A percentile compares a stretch with the other conserved stretches of the same genome.
Conservation (phyloP, 2,797 vertebrate species). For the Sebastiscus albofasciatus region DNA sequence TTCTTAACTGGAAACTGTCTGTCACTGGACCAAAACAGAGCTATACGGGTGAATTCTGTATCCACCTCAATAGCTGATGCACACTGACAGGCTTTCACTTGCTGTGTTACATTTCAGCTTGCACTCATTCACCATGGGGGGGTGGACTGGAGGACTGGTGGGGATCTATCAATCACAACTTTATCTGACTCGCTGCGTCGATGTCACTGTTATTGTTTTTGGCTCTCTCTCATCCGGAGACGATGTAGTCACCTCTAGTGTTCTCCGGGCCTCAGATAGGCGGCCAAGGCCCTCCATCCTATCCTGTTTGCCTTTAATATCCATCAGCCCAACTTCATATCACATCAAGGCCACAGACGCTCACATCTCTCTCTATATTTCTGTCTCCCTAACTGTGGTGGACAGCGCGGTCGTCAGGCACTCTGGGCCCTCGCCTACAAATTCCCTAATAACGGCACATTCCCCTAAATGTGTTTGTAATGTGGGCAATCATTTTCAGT, state of each 20-base stretch:
- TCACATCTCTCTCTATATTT: conserved; percentile 72
- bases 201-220: conserved; percentile 63
- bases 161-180: conserved; percentile 68
- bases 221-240: conserved; percentile 54
- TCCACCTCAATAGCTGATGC: conserved; percentile 39
- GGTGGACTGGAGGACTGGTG: conserved; percentile 5
- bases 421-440: conserved; percentile 85
- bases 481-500: conserved; percentile 90
- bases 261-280: conserved; percentile 51
- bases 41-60: conserved; percentile 23
- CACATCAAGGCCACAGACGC: conserved; percentile 72
- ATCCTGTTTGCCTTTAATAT: conserved; percentile 73
- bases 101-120: conserved; percentile 47
- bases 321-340: conserved; percentile 72
- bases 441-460: conserved; percentile 89
- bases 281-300: conserved; percentile 66
- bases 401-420: conserved; percentile 79
- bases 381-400: conserved; percentile 78
- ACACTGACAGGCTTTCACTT: conserved; percentile 55
- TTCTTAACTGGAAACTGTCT: conserved; percentile 38
- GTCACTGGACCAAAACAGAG: conserved; percentile 34
- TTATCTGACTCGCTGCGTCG: conserved; percentile 61
- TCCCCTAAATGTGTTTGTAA: conserved; percentile 90
- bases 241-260: conserved; percentile 58
- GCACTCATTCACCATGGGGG: conserved; percentile 35